Base-by-base conservation (phyloP, 2,113 vertebrate species). In the Rafetus swinhoei region DNA sequence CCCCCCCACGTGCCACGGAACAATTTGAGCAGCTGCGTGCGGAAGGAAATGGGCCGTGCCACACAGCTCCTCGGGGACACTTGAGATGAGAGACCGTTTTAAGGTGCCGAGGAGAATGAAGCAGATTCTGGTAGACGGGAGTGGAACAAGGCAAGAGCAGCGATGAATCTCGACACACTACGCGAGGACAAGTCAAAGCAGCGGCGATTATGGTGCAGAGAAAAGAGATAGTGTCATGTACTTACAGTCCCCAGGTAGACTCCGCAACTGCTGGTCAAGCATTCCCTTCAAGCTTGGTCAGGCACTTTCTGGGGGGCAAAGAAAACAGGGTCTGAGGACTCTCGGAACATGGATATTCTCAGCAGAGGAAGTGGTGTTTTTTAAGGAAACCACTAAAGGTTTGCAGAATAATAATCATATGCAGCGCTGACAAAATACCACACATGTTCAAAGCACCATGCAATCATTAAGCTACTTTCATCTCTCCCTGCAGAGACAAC, bases 81-180 rank as follows among this genome's bases (percentile, higher is more conserved):
- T 74, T 62, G 90, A 96, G 92, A 95, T 92, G 86, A 92, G 87
- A 84, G 54, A 82, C 88, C 82, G 84, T 93, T 93, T 82, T 92
- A 93, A 91, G 89, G 92, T 89, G 81, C 76, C 79, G 56, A 91
- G 86, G 88, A 95, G 85, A 95, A 72, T 74, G 50, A 90, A 89
- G 80, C 59, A 97, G 92, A 95, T 92, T 76, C 76, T 91, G 87
- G 57, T 84, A 92, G 89, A 94, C 85, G 72, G 91, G 90, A 94
- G 80, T 32, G 4, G 6, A 77, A 93, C 91, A 93, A 93, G 84
- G 94, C 88, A 94, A 95, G 84, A 86, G 91, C 86, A 10, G 8
- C 94, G 94, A 93, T 88, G 77, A 94, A 92, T 83, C 93, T 39
- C 89, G 95, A 87, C 10, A 22, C 94, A 85, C 95, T 90, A 96